These are phyloP conservation scores for Danio jaintianensis DNA, from an alignment of 2,797 vertebrate species.

Conservation along the genomic window DNA sequence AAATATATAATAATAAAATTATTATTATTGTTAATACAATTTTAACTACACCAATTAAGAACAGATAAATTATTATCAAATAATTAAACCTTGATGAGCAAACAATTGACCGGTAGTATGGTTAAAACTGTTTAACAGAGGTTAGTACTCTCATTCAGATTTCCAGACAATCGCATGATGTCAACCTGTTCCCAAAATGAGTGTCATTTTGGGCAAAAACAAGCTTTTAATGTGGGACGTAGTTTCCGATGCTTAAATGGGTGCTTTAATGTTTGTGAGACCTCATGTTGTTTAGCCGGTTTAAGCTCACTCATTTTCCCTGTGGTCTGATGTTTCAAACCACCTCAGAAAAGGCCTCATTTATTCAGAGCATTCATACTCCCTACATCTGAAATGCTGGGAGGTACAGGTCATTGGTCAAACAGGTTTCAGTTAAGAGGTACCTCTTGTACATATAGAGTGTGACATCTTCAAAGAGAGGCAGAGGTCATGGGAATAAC, in stretches of 20 bases:
- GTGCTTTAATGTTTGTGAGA: slow-evolving; percentile 33
- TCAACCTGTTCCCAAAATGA: slow-evolving; percentile 1
- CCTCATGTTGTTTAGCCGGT: slow-evolving; percentile 10
- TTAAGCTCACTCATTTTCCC: slow-evolving; percentile 7
- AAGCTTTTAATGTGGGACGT: slow-evolving; percentile 13
- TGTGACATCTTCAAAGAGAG: slow-evolving; percentile 55
- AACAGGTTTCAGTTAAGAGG: slow-evolving; percentile 70
- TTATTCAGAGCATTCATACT: slow-evolving; percentile 17
- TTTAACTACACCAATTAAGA: too few relatives aligned
- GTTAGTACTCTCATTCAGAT: slow-evolving; percentile 11
- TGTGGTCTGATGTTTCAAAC: slow-evolving; percentile 7
- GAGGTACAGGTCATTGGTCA: slow-evolving; percentile 65
- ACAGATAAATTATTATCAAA: too few relatives aligned
- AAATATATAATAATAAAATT: too few relatives aligned
- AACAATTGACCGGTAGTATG: too few relatives aligned
- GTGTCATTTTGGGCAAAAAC: not conserved
- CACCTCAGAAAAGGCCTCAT: slow-evolving; percentile 3
- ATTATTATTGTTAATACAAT: too few relatives aligned
- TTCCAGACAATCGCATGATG: not conserved
- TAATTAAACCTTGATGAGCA: too few relatives aligned
- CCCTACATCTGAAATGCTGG: slow-evolving; percentile 32
- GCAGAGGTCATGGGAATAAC: slow-evolving; percentile 77
- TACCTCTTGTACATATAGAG: slow-evolving; percentile 72
- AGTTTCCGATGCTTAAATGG: slow-evolving; percentile 25
- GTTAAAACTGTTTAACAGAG: not conserved